Evolutionary conservation across 2,888 invertebrate species (phyloP).

Genomic region (Agonopterix heracliana): DNA sequence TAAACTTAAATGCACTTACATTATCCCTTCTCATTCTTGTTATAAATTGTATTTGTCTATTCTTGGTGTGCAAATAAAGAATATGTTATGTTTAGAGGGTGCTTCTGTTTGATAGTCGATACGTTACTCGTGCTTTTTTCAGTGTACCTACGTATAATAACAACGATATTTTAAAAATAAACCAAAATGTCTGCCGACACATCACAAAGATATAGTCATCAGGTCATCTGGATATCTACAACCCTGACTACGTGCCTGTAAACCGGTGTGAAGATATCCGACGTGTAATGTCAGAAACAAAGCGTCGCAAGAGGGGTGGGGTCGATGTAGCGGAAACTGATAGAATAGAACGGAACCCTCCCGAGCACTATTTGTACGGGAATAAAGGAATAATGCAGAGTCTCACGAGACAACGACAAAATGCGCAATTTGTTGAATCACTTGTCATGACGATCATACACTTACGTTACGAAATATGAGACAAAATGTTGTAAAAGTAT

Average conservation of each 20-base stretch:
- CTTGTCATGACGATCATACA: constrained; percentile 26
- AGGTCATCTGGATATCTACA: too few relatives aligned
- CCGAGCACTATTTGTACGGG: constrained; percentile 35
- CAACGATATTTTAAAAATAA: too few relatives aligned
- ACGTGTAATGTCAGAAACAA: constrained; percentile 30
- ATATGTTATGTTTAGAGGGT: too few relatives aligned
- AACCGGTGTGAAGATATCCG: background rate
- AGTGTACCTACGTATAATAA: too few relatives aligned
- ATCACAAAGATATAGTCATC: too few relatives aligned
- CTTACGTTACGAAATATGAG: constrained; percentile 10
- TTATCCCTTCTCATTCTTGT: too few relatives aligned
- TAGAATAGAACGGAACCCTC: constrained; percentile 33
- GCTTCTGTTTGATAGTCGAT: too few relatives aligned
- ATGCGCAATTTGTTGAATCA: constrained; percentile 43
- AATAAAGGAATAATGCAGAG: constrained; percentile 33
- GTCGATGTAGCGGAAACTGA: constrained; percentile 52
- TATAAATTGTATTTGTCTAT: too few relatives aligned
- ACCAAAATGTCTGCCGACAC: too few relatives aligned
- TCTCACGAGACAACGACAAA: constrained; percentile 32
- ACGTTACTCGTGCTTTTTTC: too few relatives aligned
- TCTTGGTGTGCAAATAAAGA: too few relatives aligned
- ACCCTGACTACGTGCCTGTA: background rate
- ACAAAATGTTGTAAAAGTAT: constrained; percentile 2
- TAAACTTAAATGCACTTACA: too few relatives aligned
- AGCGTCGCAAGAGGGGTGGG: constrained; percentile 24